phyloP scores from a whole-genome alignment of 1,140 invertebrate species.

The Catajapyx aquilonaris region DNA sequence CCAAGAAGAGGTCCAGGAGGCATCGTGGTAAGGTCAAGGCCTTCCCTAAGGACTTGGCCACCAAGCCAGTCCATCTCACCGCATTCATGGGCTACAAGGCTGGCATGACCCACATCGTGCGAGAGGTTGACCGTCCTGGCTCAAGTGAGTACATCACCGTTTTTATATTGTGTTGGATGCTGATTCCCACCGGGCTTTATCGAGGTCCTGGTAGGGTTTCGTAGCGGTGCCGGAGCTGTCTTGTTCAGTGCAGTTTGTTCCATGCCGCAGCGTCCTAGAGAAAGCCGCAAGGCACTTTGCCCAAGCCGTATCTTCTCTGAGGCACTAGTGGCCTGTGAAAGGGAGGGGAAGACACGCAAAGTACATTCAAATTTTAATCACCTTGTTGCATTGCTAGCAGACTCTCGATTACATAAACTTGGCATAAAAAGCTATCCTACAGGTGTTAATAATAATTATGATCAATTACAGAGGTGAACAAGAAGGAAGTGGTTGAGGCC shows the following conservation, averaged over 20 bases:
- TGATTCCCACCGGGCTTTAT: no score
- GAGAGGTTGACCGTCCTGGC: slow-evolving; percentile 96
- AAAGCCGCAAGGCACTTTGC: slow-evolving; percentile 28
- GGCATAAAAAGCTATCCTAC: no score
- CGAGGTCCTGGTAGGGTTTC: no score
- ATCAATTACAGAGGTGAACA: slow-evolving; percentile 77
- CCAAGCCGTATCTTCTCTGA: slow-evolving; percentile 45
- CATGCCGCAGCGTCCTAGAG: slow-evolving; percentile 31
- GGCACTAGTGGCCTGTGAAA: slow-evolving; percentile 40
- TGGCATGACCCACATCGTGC: slow-evolving; percentile 98
- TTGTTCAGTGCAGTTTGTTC: slow-evolving; percentile 17
- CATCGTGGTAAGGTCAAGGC: slow-evolving; percentile 98
- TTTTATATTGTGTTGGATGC: no score
- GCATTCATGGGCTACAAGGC: slow-evolving; percentile 97
- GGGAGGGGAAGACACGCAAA: slow-evolving; percentile 45
- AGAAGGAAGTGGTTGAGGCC: slow-evolving; percentile 98
- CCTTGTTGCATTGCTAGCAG: no score
- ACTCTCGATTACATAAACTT: no score
- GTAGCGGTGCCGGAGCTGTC: slow-evolving; percentile 22
- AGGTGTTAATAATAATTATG: slow-evolving; percentile 5
- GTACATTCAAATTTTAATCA: no score
- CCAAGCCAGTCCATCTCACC: slow-evolving; percentile 92
- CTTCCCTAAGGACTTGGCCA: slow-evolving; percentile 96
- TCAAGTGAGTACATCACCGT: slow-evolving; percentile 81
- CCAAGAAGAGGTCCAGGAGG: slow-evolving; percentile 85